Evolutionary conservation across 2,888 invertebrate species (phyloP), one percentile per base, ranked within the genome.

Genomic region (Macrosiphum euphorbiae): DNA sequence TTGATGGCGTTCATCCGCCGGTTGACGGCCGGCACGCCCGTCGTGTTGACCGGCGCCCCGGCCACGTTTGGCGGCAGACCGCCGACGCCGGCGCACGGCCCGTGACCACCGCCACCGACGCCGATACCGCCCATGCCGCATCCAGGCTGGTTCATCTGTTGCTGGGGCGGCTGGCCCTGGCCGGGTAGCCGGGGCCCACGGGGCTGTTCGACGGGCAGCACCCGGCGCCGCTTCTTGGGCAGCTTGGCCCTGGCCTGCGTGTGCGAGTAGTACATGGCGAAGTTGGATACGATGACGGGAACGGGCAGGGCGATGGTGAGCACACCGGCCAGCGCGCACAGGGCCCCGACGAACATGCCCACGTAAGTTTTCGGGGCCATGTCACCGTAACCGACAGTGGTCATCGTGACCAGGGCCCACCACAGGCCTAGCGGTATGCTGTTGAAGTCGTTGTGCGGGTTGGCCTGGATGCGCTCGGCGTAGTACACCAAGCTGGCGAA

Each of bases 321-420:
- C 96, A 99, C 99, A 96, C 99, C 99, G 95, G 99, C 99, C 95
- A 99, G 97, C 95, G 99, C 99, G 96, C 99, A 99, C 90, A 99
- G 97, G 35, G 99, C 99, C 95, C 99, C 99, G 95, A 99, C 99
- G 96, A 99, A 99, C 99, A 99, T 99, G 95, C 99, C 99, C 95
- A 99, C 98, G 96, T 99, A 99, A 87, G 99, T 99, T 96, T 99
- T 99, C 94, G 99, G 99, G 95, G 98, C 99, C 99, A 99, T 99
- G 96, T 99, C 99, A 94, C 99, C 99, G 96, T 99, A 99, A 88
- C 99, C 99, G 94, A 99, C 99, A 0, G 99, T 99, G 95, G 99
- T 99, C 99, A 99, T 99, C 95, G 99, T 99, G 95, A 99, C 99
- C 96, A 99, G 97, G 88, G 99, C 99, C 99, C 99, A 99, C 99